Percentiles rank a stretch among this genome's conserved stretches.
These are phyloP conservation scores for Trematomus loennbergii DNA, from an alignment of 2,113 vertebrate species.

Conservation along the genomic window DNA sequence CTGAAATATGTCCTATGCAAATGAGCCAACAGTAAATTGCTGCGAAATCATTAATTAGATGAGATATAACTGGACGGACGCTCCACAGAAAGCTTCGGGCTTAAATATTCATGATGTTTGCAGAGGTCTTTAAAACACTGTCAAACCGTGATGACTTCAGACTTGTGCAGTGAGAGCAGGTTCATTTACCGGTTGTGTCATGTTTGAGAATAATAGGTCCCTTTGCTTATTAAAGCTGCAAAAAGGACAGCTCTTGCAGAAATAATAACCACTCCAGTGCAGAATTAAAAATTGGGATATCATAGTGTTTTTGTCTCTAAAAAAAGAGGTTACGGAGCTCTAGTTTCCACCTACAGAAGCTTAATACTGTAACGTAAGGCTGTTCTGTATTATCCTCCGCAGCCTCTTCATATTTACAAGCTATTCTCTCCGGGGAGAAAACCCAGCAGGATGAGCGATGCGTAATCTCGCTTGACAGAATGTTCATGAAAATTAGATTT, in stretches of 20 bases:
- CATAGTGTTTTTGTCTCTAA: neutral
- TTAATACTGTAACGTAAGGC: conserved; percentile 4
- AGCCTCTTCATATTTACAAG: conserved; percentile 36
- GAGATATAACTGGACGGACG: conserved; percentile 13
- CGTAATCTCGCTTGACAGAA: conserved; percentile 60
- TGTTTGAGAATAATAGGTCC: neutral
- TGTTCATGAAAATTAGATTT: conserved; percentile 55
- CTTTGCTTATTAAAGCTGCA: neutral
- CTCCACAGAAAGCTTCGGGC: neutral
- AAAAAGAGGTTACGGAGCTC: neutral
- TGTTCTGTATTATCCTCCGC: conserved; percentile 13
- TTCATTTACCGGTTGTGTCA: conserved; percentile 11
- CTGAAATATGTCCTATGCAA: neutral
- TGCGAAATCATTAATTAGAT: conserved; percentile 43
- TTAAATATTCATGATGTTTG: conserved; percentile 30
- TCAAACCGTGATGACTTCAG: neutral
- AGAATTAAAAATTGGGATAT: neutral
- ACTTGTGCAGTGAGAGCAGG: conserved; percentile 12
- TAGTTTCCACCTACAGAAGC: neutral
- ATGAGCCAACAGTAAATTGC: conserved; percentile 30
- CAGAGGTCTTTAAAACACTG: conserved; percentile 22
- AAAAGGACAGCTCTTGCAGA: neutral
- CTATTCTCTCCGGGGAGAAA: conserved; percentile 37
- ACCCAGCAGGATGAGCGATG: conserved; percentile 48
- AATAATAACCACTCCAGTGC: conserved; percentile 1